Conservation (phyloP, 1,140 invertebrate species). For the Drosophila arawakana region DNA sequence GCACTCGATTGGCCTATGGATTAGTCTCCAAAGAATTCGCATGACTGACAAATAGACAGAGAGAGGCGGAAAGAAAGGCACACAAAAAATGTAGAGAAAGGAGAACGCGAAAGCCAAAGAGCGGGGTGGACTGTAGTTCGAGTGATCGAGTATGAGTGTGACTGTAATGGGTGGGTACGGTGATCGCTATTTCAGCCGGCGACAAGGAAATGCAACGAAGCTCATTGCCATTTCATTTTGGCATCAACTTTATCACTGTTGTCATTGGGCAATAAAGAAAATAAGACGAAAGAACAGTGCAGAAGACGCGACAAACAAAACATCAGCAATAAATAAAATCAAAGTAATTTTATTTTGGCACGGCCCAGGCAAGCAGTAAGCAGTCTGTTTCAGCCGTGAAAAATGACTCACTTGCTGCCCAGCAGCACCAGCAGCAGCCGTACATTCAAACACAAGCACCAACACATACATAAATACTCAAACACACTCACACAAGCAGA, state of each 20-base stretch:
- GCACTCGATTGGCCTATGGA: conserved; percentile 41
- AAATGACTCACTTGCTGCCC: conserved; percentile 79
- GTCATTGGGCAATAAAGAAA: conserved; percentile 22
- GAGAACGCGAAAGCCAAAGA: background rate
- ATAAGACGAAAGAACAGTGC: conserved; percentile 17
- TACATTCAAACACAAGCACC: conserved; percentile 19
- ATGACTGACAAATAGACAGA: conserved; percentile 14
- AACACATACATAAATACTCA: conserved; percentile 17
- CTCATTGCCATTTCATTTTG: conserved; percentile 45
- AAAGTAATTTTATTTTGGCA: conserved; percentile 61
- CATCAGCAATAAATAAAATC: conserved; percentile 66
- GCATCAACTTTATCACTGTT: conserved; percentile 24
- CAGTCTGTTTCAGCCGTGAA: conserved; percentile 29
- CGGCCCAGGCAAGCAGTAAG: conserved; percentile 21
- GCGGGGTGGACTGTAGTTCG: background rate
- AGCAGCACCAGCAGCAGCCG: conserved; percentile 52
- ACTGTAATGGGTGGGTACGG: conserved; percentile 38
- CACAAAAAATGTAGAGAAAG: conserved; percentile 3
- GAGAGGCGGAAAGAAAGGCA: background rate
- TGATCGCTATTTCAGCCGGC: conserved; percentile 24
- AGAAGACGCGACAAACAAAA: conserved; percentile 38
- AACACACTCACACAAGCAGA: conserved; percentile 33
- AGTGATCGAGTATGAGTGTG: conserved; percentile 14
- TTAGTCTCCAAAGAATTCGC: conserved; percentile 47
- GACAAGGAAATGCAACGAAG: conserved; percentile 35